Evolutionary conservation across 2,888 invertebrate genomes (phyloP), one percentile per base, ranked within the genome.

Genomic region (Sarcophaga variegata): DNA sequence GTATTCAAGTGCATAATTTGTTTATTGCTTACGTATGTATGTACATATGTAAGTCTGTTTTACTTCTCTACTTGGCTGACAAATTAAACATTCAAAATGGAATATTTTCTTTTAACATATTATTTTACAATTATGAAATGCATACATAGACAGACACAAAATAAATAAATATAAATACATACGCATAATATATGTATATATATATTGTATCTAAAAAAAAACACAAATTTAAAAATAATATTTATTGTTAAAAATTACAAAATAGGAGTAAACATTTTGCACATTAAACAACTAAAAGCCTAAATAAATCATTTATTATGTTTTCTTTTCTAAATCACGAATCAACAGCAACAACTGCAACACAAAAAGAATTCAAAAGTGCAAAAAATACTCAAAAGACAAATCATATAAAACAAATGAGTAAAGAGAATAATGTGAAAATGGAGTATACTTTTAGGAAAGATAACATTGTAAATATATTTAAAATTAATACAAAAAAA

Each of bases 401-500:
- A 71, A 71, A 54, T 71, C 17, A 67, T 10, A 49, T 20, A 20
- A 62, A n/a, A 6, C 22, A 20, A 54, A 20, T 62, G 22, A 62
- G 22, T 62, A 6, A 62, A 37, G 8, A 37, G n/a, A 11, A 62
- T 62, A 67, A 22, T 20, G 22, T 27, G 3, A 25, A 54, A 54
- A 17, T 25, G 54, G 59, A 75, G 49, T 69, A 22, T 77, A 62
- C 47, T 83, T 66, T 72, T 77, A 77, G 66, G 47, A 77, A 37
- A 59, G 27, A 69, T 59, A 47, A 67, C 14, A 69, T 63, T 83
- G 79, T 83, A 79, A 75, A 83, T 79, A 66, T 37, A 75, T 45
- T n/a, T 25, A 49, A 72, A 72, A 74, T 59, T 45, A 70, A 78
- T 64, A 54, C 69, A 74, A 70, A 78, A 69, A 27, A 20, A 67